Conservation (phyloP, 2,888 invertebrate genomes). For the Drosophila eohydei region DNA sequence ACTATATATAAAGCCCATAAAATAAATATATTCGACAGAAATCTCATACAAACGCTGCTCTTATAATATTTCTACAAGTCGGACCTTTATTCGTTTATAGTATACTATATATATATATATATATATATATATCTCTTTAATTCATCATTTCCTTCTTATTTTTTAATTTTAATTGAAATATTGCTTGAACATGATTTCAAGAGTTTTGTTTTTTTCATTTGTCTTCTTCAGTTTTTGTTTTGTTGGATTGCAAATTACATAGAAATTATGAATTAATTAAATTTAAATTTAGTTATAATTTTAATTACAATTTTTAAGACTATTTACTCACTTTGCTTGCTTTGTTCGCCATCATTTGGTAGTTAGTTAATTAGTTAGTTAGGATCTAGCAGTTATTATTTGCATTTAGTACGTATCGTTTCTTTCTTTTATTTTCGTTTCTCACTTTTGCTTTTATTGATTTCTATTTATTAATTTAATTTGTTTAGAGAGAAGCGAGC, state of each 20-base stretch:
- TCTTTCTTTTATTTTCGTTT: conserved; percentile 14
- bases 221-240: conserved; percentile 5
- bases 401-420: conserved; percentile 65
- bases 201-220: conserved; percentile 28
- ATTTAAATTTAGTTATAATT: conserved; percentile 35
- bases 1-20: background rate
- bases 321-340: conserved; percentile 72
- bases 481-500: conserved; percentile 60
- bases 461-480: background rate
- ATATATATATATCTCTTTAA: conserved; percentile 33
- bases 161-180: conserved; percentile 71
- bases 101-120: conserved; percentile 37
- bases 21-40: background rate
- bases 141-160: conserved; percentile 19
- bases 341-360: conserved; percentile 51
- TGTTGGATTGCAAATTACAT: conserved; percentile 60
- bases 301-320: conserved; percentile 54
- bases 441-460: conserved; percentile 30
- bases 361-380: conserved; percentile 54
- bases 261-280: conserved; percentile 45
- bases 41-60: background rate
- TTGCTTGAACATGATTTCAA: conserved; percentile 65
- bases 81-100: conserved; percentile 68
- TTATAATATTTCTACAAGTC: conserved; percentile 69
- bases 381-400: conserved; percentile 61